Conservation (phyloP, 2,113 vertebrate genomes). For the Macroglossus sobrinus region DNA sequence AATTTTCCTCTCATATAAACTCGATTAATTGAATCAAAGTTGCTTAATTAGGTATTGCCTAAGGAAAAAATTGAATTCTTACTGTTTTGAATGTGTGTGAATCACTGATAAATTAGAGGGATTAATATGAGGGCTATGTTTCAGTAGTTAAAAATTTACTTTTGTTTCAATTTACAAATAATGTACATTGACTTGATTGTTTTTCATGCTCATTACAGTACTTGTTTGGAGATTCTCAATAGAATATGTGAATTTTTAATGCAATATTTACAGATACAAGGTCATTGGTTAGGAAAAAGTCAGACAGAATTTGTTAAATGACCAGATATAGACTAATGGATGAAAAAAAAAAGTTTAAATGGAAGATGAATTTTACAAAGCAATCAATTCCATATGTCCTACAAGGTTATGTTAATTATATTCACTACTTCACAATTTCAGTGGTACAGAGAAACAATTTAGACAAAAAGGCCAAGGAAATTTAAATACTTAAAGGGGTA, state of each 20-base stretch:
- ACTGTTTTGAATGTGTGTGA: background rate
- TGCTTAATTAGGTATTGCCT: background rate
- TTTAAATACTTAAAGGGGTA: background rate
- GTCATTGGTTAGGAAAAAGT: background rate
- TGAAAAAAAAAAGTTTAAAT: background rate
- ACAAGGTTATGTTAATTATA: background rate
- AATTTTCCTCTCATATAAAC: background rate
- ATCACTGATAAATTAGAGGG: background rate
- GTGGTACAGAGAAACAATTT: background rate
- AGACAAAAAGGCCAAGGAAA: background rate
- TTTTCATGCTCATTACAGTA: background rate
- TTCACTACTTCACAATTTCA: background rate
- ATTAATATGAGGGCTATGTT: background rate
- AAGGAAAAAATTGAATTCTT: background rate
- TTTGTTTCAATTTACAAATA: slow-evolving; percentile 15
- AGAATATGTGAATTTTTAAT: background rate
- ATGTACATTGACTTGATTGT: background rate
- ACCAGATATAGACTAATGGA: background rate
- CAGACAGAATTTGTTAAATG: background rate
- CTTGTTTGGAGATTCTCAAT: background rate
- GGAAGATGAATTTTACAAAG: background rate
- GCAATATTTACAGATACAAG: background rate
- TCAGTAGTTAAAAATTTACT: background rate
- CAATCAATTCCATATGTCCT: background rate
- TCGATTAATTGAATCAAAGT: slow-evolving; percentile 32